phyloP scores from a whole-genome alignment of 2,113 vertebrate species.

The Leucopsar rothschildi region DNA sequence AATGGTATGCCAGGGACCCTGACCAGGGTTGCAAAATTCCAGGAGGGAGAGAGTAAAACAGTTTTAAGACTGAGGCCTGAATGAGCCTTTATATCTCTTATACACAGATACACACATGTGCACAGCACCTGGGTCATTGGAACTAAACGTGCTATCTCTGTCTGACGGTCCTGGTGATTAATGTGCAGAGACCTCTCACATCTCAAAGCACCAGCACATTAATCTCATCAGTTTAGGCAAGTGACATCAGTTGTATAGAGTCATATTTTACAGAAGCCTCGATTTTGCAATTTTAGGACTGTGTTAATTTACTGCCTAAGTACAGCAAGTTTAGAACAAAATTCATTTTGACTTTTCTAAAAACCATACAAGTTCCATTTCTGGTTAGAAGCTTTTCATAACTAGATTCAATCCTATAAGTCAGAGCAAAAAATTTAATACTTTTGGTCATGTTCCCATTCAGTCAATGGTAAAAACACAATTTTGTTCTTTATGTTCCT shows the following conservation, averaged over 20 bases:
- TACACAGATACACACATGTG: not conserved
- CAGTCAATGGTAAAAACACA: not conserved
- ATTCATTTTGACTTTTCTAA: not conserved
- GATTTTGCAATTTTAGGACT: not conserved
- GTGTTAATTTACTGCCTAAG: slow-evolving; percentile 9
- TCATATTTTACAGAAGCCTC: not conserved
- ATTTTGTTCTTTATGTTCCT: not conserved
- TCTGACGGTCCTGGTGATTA: not conserved
- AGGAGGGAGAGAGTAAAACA: not conserved
- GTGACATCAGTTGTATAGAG: not conserved
- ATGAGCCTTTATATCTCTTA: not conserved
- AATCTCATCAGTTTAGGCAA: slow-evolving; percentile 34
- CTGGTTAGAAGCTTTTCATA: not conserved
- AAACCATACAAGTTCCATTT: not conserved
- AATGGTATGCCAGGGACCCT: not conserved
- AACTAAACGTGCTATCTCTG: slow-evolving; percentile 4
- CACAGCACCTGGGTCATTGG: not conserved
- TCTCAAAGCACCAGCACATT: slow-evolving; percentile 17
- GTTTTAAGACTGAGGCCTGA: not conserved
- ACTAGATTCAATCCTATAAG: not conserved
- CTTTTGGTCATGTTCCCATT: not conserved
- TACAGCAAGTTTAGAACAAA: not conserved
- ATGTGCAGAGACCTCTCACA: not conserved
- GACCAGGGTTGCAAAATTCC: not conserved
- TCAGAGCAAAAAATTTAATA: not conserved